phyloP scores from a whole-genome alignment of 2,113 vertebrate genomes.

The Mola mola region DNA sequence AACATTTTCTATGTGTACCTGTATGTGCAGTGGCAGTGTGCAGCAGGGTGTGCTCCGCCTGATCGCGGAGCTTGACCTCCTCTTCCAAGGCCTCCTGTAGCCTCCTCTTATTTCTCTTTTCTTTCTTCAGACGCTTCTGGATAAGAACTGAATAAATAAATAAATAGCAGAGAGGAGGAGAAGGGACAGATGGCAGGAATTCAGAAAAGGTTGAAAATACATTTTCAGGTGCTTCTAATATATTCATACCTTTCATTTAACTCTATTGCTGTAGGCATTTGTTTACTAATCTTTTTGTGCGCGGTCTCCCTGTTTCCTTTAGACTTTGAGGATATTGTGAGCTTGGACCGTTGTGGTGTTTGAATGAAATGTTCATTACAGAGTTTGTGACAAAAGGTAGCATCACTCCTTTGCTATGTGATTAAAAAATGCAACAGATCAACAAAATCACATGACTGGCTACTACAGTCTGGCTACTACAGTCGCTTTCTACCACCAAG shows the following conservation, averaged over 20 bases:
- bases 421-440: no score
- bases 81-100: slow-evolving; percentile 79
- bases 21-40: slow-evolving; percentile 69
- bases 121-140: slow-evolving; percentile 80
- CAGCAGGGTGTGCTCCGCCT: slow-evolving; percentile 75
- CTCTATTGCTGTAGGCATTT: neutral
- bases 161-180: neutral
- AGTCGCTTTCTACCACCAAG: slow-evolving; percentile 11
- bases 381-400: neutral
- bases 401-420: no score
- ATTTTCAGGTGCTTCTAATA: neutral
- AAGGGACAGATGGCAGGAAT: neutral
- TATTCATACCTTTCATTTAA: neutral
- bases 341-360: slow-evolving; percentile 4
- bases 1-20: slow-evolving; percentile 48
- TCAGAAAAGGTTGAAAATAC: neutral
- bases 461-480: neutral
- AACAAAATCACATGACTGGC: neutral
- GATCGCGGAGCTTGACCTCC: slow-evolving; percentile 79
- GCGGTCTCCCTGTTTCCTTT: neutral
- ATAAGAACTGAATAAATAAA: slow-evolving; percentile 64
- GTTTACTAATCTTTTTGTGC: slow-evolving; percentile 5
- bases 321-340: slow-evolving; percentile 17
- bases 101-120: slow-evolving; percentile 78
- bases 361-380: neutral